Evolutionary conservation across 2,888 invertebrate species (phyloP), one percentile per base, ranked within the genome.

Genomic region (Andrena fulva): DNA sequence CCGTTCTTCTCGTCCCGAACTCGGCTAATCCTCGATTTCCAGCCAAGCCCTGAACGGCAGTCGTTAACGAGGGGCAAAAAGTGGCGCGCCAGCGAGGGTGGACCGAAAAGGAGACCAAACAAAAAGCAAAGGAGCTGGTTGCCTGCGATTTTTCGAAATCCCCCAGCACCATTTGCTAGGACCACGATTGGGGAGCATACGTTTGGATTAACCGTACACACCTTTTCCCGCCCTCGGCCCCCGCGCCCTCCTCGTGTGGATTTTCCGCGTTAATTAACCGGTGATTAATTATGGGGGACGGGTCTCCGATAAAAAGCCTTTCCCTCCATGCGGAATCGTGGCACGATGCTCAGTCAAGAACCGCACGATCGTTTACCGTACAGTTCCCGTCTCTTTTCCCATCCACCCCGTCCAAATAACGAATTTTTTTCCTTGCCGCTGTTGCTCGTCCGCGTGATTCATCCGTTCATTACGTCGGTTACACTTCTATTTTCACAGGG

Each of bases 251-350:
- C 48, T 72, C 64, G 78, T 85, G 84, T 73, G 69, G 83, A 82
- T 85, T 82, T 82, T 82, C 80, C 82, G 85, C 89, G 90, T 91
- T 91, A 92, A 92, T 92, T 91, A 91, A 85, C 88, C 84, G 69
- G 88, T 91, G 91, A 92, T 92, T 92, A 91, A 92, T 92, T 89
- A 89, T 87, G 84, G 79, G 85, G 79, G 84, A 77, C 86, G 86
- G 81, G 85, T 82, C 60, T 70, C 80, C 89, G 91, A 90, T 89
- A 91, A 92, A 82, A 90, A 89, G 81, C 80, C 5, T 85, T 77
- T 75, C 79, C 76, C 84, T 64, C 42, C 27, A 27, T 27, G 77
- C 60, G 64, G 66, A 83, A 72, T 72, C 54, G 54, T 12, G 62
- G 63, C 59, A 54, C 20, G 60, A 56, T 48, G 83, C 60, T 70